A percentile compares a stretch with the other conserved stretches of the same genome.
Conservation (phyloP, 2,888 invertebrate species). For the Aphidius colemani region DNA sequence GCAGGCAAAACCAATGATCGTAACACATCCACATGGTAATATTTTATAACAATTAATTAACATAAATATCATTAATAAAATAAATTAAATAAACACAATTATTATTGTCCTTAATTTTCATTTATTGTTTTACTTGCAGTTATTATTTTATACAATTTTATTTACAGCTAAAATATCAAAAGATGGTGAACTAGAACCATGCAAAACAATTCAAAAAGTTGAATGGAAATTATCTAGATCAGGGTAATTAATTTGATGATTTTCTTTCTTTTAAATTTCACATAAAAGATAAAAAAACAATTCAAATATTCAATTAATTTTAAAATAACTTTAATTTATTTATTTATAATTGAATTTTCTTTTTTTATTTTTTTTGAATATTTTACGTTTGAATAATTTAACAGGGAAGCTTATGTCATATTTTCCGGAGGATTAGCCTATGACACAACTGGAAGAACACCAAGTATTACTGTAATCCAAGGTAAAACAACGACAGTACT, state of each 20-base stretch:
- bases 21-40: conserved; percentile 90
- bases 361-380: conserved; percentile 11
- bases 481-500: conserved; percentile 96
- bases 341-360: conserved; percentile 6
- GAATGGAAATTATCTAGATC: conserved; percentile 90
- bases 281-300: background rate
- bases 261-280: conserved; percentile 10
- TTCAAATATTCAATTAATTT: background rate
- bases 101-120: background rate
- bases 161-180: conserved; percentile 85
- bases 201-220: conserved; percentile 93
- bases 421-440: conserved; percentile 95
- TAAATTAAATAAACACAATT: no score
- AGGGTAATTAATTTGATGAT: conserved; percentile 66
- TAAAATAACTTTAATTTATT: conserved; percentile 11
- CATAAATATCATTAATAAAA: no score
- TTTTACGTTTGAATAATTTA: conserved; percentile 17
- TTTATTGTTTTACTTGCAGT: background rate
- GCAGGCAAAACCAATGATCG: conserved; percentile 76
- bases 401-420: conserved; percentile 91
- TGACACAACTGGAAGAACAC: conserved; percentile 86
- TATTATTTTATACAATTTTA: background rate
- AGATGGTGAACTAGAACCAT: conserved; percentile 90
- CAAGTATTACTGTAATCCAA: conserved; percentile 94
- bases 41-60: conserved; percentile 35